Evolutionary conservation across 2,797 vertebrate genomes (phyloP), one percentile per base, ranked within the genome.

Genomic region (Perodicticus potto): DNA sequence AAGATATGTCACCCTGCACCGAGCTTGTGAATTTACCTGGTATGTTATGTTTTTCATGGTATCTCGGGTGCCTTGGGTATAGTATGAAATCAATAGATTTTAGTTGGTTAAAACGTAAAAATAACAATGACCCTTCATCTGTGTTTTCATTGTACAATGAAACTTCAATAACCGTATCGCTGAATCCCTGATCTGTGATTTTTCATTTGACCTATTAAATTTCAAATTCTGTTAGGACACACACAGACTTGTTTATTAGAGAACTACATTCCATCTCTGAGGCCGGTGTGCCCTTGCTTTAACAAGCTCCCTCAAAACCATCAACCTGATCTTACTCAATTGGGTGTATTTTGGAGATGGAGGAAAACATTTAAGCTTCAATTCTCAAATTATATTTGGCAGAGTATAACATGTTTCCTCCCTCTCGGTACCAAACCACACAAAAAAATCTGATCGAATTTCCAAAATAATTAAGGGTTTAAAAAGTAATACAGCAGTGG

Each of bases 301-400:
- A 86, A 82, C 74, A 95, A 53, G 14, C 59, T 88, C 22, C 22
- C 84, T 90, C 23, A 37, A 27, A 61, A 32, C 53, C 37, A 57
- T 74, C 77, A 72, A 43, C 80, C 3, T 97, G 94, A 90, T 67
- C 37, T 82, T 87, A 59, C 45, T 95, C 70, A 49, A 82, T 77
- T 88, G 74, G 32, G 20, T 85, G 6, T 32, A 78, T 91, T 87
- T 57, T 5, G 25, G 69, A 22, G 25, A 77, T 83, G 23, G 78
- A 86, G 73, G 94, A 93, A 82, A 55, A 91, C 82, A 86, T 85
- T 96, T 85, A 80, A 74, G 29, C 11, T 93, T 32, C 12, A 86
- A 74, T 77, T 86, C 70, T 93, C 49, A 69, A 94, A 95, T 96
- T 83, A 61, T 90, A 74, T 92, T 93, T 94, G 89, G 67, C 87